Evolutionary conservation across 2,888 invertebrate species (phyloP).

Genomic region (Xanthostigma xanthostigma): DNA sequence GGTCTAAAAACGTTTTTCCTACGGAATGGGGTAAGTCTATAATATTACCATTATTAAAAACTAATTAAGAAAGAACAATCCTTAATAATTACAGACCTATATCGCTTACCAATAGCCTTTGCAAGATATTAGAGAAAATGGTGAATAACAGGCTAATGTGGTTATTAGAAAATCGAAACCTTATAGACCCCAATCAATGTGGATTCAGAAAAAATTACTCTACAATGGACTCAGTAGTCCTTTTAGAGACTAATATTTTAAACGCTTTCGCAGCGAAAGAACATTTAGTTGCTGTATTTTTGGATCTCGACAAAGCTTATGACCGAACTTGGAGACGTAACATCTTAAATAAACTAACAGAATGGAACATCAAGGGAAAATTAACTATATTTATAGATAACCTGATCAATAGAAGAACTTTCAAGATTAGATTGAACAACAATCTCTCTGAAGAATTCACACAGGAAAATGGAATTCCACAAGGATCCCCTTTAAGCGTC

Average conservation of each 20-base stretch:
- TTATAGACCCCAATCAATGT: background rate
- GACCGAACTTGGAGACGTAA: background rate
- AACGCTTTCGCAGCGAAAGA: background rate
- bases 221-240: background rate
- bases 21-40: too few species aligned
- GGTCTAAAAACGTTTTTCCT: too few species aligned
- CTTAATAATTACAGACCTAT: too few species aligned
- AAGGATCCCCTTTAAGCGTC: too few species aligned
- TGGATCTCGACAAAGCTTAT: background rate
- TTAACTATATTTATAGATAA: background rate
- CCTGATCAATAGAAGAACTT: conserved; percentile 3
- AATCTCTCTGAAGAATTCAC: background rate
- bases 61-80: too few species aligned
- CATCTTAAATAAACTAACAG: background rate
- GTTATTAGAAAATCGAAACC: background rate
- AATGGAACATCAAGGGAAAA: background rate
- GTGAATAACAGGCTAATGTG: background rate
- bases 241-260: background rate
- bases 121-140: too few species aligned
- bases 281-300: background rate
- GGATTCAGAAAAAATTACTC: too few species aligned
- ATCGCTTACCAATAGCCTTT: too few species aligned
- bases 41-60: too few species aligned
- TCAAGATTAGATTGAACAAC: conserved; percentile 4
- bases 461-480: too few species aligned